phyloP scores from a whole-genome alignment of 2,797 vertebrate genomes.

The Tokudaia tokunoshimensis region DNA sequence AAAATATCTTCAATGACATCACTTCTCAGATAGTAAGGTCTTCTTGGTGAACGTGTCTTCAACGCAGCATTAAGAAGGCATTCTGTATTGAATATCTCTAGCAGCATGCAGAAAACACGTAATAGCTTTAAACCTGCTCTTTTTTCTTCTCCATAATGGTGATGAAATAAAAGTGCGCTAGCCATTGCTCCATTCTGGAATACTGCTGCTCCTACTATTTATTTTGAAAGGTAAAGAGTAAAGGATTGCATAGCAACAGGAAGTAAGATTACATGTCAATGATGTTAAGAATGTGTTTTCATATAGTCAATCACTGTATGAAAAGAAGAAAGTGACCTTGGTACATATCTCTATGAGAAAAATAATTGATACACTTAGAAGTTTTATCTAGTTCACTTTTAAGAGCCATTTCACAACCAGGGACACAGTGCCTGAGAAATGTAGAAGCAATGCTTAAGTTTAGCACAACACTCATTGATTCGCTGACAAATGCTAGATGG shows the following conservation, averaged over 20 bases:
- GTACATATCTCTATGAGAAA: not conserved
- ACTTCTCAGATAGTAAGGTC: not conserved
- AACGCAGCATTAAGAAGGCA: not conserved
- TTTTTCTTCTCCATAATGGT: not conserved
- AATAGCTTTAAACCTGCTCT: not conserved
- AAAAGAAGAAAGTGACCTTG: not conserved
- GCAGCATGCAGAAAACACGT: not conserved
- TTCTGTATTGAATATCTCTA: not conserved
- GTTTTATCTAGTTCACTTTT: not conserved
- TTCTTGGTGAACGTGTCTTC: not conserved
- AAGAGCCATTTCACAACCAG: constrained; percentile 2
- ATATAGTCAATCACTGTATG: not conserved
- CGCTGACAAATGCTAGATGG: not conserved
- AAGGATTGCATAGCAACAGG: not conserved
- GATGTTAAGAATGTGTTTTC: not conserved
- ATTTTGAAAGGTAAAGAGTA: not conserved
- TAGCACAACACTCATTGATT: not conserved
- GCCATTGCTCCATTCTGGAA: not conserved
- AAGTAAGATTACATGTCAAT: not conserved
- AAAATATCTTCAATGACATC: constrained; percentile 43
- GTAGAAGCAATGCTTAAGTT: not conserved
- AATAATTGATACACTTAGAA: not conserved
- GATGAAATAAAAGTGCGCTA: not conserved
- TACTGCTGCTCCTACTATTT: not conserved
- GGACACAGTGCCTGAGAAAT: not conserved